Base-by-base conservation (phyloP, 2,888 invertebrate species). In the Germaria angustata region DNA sequence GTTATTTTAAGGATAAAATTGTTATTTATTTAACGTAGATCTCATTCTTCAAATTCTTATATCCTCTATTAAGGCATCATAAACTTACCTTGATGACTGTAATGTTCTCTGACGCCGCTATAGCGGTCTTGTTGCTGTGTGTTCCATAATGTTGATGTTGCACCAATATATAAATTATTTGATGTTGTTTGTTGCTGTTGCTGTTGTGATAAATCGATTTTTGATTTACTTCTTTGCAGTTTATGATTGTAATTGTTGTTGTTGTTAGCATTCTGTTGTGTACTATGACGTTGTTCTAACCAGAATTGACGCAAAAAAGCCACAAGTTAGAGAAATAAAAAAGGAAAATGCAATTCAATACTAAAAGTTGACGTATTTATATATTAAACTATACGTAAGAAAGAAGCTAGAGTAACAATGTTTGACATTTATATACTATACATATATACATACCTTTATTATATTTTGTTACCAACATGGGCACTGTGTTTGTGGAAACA, bases 121-220 rank as follows among this genome's bases (percentile, higher is more conserved):
- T 80, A 83, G 34, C 82, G 82, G 53, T 82, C 82, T 39, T 81
- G 81, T 86, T 90, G 90, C 84, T 89, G 90, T 36, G 90, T 88
- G 84, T 91, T 91, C 90, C 90, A 90, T 83, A 90, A 86, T 77
- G 90, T 90, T 78, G 90, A 90, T 66, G 91, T 90, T 75, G 90
- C 90, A 7, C 90, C 91, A 85, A 89, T 87, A 55, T 88, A 88
- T 36, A 90, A 87, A 79, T 90, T 91, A 85, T 91, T 91, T 80
- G 88, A 76, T 8, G 88, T 87, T 13, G 89, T 87, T 11, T 81
- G 77, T 28, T 81, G 81, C 20, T 81, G 81, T 22, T 81, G 77
- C 55, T 81, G 81, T 20, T 82, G 86, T 36, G 88, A 84, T 61
- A 88, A 86, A 63, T 84, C 81, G 73, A 87, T 84, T 71, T 88